Base-by-base conservation (phyloP, 2,888 invertebrate species). In the Noctuana brunneofusca region DNA sequence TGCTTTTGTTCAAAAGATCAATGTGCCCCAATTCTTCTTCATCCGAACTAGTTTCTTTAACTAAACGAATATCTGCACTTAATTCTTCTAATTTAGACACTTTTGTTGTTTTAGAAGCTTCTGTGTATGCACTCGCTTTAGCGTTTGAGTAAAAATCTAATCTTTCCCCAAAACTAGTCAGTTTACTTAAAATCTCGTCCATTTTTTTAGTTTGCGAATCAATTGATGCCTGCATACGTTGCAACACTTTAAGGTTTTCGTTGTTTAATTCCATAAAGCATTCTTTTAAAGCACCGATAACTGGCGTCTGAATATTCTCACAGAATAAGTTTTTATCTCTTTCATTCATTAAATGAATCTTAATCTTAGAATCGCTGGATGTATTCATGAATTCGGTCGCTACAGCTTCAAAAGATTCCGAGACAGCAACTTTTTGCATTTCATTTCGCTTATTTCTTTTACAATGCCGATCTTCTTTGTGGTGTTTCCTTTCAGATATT, bases 321-420 rank as follows among this genome's bases (percentile, higher is more conserved):
- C 74, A 80, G 27, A 91, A 78, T 35, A 75, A 66, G 54, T 77
- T 72, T 69, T 84, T 89, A 41, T 89, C 89, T 65, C 74, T 75
- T 12, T 86, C 84, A 58, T 85, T 86, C 88, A 89, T 90, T 24
- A 90, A 75, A 68, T 87, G 84, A 68, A 89, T 78, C 82, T 89
- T 89, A 63, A 89, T 84, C 67, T 78, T 83, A 11, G 76, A 73
- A 12, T 84, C 80, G 14, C 76, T 79, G 43, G 69, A 62, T 16
- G 70, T 64, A 20, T 79, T 72, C 41, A 74, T 72, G n/a, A 78
- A 68, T 71, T 87, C 85, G 1, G 81, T 80, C 1, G 87, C 86
- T 20, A 89, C 65, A 27, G 84, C 87, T 72, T 88, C 85, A 63
- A 89, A 83, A 6, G 87, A 86, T 66, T 86, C 84, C 0, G 88